phyloP scores from a whole-genome alignment of 2,888 invertebrate genomes.

The Dryococelus australis region DNA sequence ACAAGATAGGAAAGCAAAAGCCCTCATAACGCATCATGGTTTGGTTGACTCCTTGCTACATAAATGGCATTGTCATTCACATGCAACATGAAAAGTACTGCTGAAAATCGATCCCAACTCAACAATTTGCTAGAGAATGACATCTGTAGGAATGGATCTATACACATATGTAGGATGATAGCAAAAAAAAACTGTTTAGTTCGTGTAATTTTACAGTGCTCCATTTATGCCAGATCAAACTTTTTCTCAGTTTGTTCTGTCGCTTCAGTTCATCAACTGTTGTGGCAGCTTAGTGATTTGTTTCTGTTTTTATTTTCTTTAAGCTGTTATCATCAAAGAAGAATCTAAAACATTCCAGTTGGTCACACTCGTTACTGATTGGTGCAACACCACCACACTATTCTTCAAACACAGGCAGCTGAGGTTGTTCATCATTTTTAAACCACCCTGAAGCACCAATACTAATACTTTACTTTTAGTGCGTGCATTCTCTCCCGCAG shows the following conservation, averaged over 20 bases:
- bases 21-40: not conserved
- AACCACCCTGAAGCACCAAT: not conserved
- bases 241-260: too few species aligned
- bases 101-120: not conserved
- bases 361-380: too few species aligned
- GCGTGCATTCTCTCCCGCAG: not conserved
- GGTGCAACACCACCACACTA: too few species aligned
- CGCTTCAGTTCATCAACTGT: too few species aligned
- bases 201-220: not conserved
- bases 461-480: not conserved
- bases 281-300: not conserved
- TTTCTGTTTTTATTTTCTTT: conserved; percentile 13
- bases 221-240: not conserved
- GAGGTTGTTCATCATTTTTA: too few species aligned
- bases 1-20: too few species aligned
- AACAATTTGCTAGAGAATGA: conserved; percentile 1
- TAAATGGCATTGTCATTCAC: conserved; percentile 17
- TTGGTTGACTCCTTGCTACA: not conserved
- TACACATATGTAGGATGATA: conserved; percentile 19
- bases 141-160: conserved; percentile 13
- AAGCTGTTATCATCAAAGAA: not conserved
- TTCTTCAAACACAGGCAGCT: too few species aligned
- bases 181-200: not conserved
- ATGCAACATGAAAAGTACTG: not conserved
- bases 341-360: not conserved